These are phyloP conservation scores for Balanococcus diminutus DNA, from an alignment of 2,888 invertebrate species.

Conservation along the genomic window DNA sequence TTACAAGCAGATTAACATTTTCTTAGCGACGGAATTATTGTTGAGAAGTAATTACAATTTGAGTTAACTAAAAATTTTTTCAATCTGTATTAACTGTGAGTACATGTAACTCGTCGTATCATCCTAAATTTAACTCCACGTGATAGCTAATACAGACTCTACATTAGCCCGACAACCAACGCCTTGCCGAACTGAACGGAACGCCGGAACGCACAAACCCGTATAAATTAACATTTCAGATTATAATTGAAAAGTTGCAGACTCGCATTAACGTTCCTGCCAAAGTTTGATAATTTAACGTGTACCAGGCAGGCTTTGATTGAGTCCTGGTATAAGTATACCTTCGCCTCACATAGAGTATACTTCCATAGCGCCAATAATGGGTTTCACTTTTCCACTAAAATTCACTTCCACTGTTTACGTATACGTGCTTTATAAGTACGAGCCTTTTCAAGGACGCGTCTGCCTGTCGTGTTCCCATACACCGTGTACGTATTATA, in stretches of 20 bases:
- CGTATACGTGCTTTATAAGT: background rate
- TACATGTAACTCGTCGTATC: too few relatives aligned
- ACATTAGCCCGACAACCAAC: too few relatives aligned
- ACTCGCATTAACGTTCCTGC: slow-evolving; percentile 12
- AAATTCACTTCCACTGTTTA: background rate
- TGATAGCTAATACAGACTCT: too few relatives aligned
- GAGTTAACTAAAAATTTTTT: too few relatives aligned
- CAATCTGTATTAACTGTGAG: too few relatives aligned
- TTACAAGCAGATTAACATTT: slow-evolving; percentile 5
- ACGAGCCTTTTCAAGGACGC: background rate
- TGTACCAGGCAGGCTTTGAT: slow-evolving; percentile 4
- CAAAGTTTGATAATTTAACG: slow-evolving; percentile 7
- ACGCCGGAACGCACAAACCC: slow-evolving; percentile 2
- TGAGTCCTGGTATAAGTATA: background rate
- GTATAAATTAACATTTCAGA: slow-evolving; percentile 37
- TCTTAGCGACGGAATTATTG: background rate
- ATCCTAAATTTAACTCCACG: too few relatives aligned
- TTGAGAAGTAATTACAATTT: too few relatives aligned
- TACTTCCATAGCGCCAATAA: slow-evolving; percentile 2
- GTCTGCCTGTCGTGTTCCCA: background rate
- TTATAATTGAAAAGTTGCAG: slow-evolving; percentile 29
- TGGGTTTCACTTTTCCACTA: slow-evolving; percentile 17
- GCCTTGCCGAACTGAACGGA: too few relatives aligned
- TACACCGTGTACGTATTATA: background rate
- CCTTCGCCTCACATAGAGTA: background rate